Evolutionary conservation across 2,888 invertebrate genomes (phyloP).

Genomic region (Drosophila leonis): DNA sequence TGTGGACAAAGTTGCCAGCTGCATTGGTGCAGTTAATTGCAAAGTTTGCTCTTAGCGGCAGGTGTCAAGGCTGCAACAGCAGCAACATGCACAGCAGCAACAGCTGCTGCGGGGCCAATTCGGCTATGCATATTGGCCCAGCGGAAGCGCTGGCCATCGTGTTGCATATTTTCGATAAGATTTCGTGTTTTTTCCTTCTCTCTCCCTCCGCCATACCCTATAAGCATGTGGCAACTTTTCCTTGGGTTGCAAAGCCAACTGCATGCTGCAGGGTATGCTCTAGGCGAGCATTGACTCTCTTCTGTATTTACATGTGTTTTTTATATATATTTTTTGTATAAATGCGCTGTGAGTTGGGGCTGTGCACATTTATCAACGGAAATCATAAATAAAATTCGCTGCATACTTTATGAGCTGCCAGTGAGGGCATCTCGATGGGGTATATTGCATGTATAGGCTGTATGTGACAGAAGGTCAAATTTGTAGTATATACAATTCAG

Average conservation of each 20-base stretch:
- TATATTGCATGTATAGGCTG: slow-evolving; percentile 10
- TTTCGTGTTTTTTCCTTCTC: slow-evolving; percentile 20
- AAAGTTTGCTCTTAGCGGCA: slow-evolving; percentile 57
- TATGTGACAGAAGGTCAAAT: not conserved
- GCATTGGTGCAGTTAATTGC: slow-evolving; percentile 76
- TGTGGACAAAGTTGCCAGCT: slow-evolving; percentile 64
- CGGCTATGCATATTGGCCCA: slow-evolving; percentile 8
- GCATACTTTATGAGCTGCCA: slow-evolving; percentile 66
- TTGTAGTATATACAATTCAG: not conserved
- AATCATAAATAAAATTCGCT: slow-evolving; percentile 78
- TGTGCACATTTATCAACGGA: slow-evolving; percentile 76
- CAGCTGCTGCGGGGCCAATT: slow-evolving; percentile 29
- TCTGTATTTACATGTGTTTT: slow-evolving; percentile 6
- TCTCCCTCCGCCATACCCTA: slow-evolving; percentile 13
- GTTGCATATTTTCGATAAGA: slow-evolving; percentile 69
- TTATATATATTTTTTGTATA: slow-evolving; percentile 34
- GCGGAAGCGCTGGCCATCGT: slow-evolving; percentile 29
- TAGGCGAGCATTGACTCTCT: not conserved
- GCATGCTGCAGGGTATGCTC: slow-evolving; percentile 7
- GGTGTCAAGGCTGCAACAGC: slow-evolving; percentile 66
- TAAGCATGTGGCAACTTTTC: not conserved
- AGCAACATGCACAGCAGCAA: slow-evolving; percentile 16
- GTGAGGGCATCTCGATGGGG: slow-evolving; percentile 23
- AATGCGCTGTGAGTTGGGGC: slow-evolving; percentile 31
- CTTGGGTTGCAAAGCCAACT: not conserved